phyloP scores from a whole-genome alignment of 2,113 vertebrate species.

The Calypte anna region DNA sequence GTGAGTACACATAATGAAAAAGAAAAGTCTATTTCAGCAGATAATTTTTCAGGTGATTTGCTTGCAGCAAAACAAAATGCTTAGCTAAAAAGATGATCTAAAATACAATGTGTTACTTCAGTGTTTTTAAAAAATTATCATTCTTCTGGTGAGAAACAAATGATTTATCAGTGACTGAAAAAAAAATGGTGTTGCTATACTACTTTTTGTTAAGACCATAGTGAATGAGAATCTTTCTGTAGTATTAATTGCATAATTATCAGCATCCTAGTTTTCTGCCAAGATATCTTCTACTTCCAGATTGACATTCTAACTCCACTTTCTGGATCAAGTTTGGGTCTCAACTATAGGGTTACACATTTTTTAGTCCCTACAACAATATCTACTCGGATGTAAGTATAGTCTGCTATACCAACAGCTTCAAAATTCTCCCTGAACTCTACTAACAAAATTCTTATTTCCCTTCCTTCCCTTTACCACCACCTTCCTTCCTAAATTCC shows the following conservation, averaged over 20 bases:
- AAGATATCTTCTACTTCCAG: neutral
- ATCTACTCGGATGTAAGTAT: neutral
- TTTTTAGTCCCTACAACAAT: neutral
- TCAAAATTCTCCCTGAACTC: neutral
- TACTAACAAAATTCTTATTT: neutral
- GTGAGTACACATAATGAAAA: slow-evolving; percentile 28
- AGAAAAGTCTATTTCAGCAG: slow-evolving; percentile 53
- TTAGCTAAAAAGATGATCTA: slow-evolving; percentile 51
- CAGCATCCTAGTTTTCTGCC: neutral
- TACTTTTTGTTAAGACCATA: neutral
- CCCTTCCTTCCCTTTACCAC: neutral
- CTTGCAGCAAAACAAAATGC: slow-evolving; percentile 61
- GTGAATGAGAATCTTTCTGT: neutral
- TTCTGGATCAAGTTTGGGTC: neutral
- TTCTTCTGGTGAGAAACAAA: slow-evolving; percentile 14
- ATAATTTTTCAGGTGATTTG: slow-evolving; percentile 71
- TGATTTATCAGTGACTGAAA: neutral
- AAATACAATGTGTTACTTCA: neutral
- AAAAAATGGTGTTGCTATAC: neutral
- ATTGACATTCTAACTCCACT: neutral
- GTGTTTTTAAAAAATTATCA: neutral
- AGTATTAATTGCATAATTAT: neutral
- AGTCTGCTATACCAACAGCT: neutral
- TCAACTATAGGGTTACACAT: neutral
- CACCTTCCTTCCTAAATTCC: rapidly evolving